phyloP scores from a whole-genome alignment of 2,888 invertebrate species.

The Heteromyza rotundicornis region DNA sequence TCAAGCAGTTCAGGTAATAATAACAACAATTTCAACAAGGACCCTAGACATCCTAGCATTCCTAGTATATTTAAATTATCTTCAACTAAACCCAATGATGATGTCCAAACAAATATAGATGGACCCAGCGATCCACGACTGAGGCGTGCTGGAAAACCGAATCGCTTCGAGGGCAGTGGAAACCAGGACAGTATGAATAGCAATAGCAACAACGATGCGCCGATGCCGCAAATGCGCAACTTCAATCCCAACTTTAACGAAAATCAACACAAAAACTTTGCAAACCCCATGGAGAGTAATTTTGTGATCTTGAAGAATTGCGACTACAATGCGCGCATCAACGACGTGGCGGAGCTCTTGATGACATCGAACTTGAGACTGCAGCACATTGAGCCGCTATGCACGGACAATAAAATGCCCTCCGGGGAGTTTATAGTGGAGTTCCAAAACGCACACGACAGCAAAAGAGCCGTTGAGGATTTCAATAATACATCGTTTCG shows the following conservation, averaged over 20 bases:
- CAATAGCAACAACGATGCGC: background rate
- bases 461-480: conserved; percentile 61
- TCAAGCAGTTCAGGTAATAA: background rate
- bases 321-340: conserved; percentile 76
- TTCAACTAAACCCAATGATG: background rate
- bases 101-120: conserved; percentile 4
- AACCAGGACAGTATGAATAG: conserved; percentile 10
- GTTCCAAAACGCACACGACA: conserved; percentile 75
- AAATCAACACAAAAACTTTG: background rate
- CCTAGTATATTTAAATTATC: conserved; percentile 43
- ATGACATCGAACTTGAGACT: conserved; percentile 79
- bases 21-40: conserved; percentile 8
- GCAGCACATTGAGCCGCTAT: conserved; percentile 78
- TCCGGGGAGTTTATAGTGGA: conserved; percentile 89
- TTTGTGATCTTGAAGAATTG: conserved; percentile 77
- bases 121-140: conserved; percentile 40
- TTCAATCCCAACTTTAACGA: conserved; percentile 1
- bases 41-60: conserved; percentile 28
- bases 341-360: conserved; percentile 82
- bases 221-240: background rate
- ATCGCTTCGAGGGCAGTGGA: background rate
- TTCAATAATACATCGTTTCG: conserved; percentile 64
- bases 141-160: conserved; percentile 16
- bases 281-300: conserved; percentile 60
- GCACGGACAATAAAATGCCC: conserved; percentile 73